A percentile compares a stretch with the other conserved stretches of the same genome.
Conservation (phyloP, 2,888 invertebrate genomes). For the Caenorhabditis imperialis region DNA sequence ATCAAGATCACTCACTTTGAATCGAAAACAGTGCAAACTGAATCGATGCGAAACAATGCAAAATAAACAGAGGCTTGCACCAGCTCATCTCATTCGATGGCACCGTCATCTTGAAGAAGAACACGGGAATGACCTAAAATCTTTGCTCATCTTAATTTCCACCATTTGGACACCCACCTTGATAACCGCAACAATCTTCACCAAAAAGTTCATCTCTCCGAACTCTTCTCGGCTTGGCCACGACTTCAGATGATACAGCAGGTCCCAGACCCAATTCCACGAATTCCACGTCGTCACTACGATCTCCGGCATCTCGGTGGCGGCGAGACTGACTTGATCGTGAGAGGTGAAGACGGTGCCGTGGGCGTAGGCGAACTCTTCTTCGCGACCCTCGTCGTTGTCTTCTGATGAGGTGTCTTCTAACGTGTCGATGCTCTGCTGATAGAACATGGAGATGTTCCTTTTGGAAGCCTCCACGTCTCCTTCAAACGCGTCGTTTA, state of each 20-base stretch:
- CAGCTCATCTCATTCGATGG: constrained; percentile 82
- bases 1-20: no score
- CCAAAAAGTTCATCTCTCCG: constrained; percentile 26
- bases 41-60: constrained; percentile 81
- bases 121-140: constrained; percentile 79
- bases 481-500: constrained; percentile 19
- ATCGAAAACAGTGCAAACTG: constrained; percentile 56
- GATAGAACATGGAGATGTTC: no score
- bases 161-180: constrained; percentile 20
- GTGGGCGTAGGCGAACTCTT: constrained; percentile 48
- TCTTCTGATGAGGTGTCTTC: constrained; percentile 24
- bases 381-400: constrained; percentile 43
- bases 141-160: not conserved
- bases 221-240: constrained; percentile 47
- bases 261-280: constrained; percentile 36
- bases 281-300: constrained; percentile 29
- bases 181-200: constrained; percentile 31
- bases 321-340: constrained; percentile 39
- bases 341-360: constrained; percentile 47
- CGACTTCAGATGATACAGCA: constrained; percentile 42
- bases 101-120: constrained; percentile 81
- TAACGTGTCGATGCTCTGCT: constrained; percentile 9
- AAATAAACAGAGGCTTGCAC: constrained; percentile 82
- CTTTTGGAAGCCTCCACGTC: constrained; percentile 16
- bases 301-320: constrained; percentile 18